Base-by-base conservation (phyloP, 2,113 vertebrate species). In the Urocolius indicus region DNA sequence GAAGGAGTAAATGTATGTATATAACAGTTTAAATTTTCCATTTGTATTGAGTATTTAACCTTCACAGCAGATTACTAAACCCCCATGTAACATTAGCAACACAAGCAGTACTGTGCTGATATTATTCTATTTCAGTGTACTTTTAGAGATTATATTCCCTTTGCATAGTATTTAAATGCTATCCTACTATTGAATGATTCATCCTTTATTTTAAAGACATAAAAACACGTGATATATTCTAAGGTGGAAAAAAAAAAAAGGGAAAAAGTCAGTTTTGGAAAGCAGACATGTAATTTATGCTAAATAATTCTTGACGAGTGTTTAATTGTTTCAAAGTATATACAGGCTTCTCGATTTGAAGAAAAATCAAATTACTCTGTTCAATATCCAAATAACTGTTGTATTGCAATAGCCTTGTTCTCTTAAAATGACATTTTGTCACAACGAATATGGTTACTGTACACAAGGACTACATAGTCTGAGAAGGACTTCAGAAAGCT, bases 221-320 rank as follows among this genome's bases (percentile, higher is more conserved):
- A 62, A 77, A 89, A 48, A 0, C 10, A 34, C 8, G 13, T 23
- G 17, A 32, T 43, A 49, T 69, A 36, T 77, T 61, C 19, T 10
- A 58, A 62, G 22, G 10, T 41, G 7, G 2, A 2, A 2, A 1
- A 9, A 55, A 41, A 10, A 67, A 13, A 38, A 29, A 5, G 1
- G 30, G 7, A 6, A 66, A 36, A 82, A 63, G 6, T 63, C 41
- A 20, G 1, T 51, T 76, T 46, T 66, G 41, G 59, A 77, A 90
- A 45, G 26, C 49, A 57, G 29, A 26, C 4, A 8, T 8, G 6
- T 79, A 57, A 79, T 95, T 90, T 66, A 8, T 7, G 66, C 48
- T 4, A 48, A 8, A 16, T 59, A 48, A 41, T 61, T 65, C 22
- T 89, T 9, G 6, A 30, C 51, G 71, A 84, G 59, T 4, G 34